These are phyloP conservation scores for Pelobates cultripes DNA, from an alignment of 2,797 vertebrate species.

Conservation along the genomic window DNA sequence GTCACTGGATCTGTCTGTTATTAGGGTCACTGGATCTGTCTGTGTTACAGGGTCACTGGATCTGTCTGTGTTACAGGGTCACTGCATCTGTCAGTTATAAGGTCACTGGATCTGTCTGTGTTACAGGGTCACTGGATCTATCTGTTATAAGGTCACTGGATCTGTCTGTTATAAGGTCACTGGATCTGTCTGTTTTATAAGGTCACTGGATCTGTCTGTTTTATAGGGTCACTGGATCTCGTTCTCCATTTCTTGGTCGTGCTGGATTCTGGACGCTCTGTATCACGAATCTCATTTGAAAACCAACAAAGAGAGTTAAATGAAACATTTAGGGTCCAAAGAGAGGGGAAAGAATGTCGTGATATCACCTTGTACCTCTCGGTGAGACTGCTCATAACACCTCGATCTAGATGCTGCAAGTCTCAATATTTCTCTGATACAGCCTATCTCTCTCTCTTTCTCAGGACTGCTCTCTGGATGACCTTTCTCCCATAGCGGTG, in stretches of 20 bases:
- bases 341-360: background rate
- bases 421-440: background rate
- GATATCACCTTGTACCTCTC: background rate
- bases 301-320: background rate
- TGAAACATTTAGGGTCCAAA: background rate
- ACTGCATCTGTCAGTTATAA: too few species aligned
- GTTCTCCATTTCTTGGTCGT: background rate
- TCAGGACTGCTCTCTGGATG: constrained; percentile 25
- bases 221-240: constrained; percentile 3
- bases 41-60: too few species aligned
- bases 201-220: background rate
- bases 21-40: too few species aligned
- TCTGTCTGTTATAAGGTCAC: too few species aligned
- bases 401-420: background rate
- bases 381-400: background rate
- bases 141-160: too few species aligned
- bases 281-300: constrained; percentile 19
- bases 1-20: too few species aligned
- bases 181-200: too few species aligned
- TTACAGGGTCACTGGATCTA: too few species aligned
- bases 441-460: background rate
- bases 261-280: constrained; percentile 9
- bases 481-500: constrained; percentile 25
- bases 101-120: too few species aligned
- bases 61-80: too few species aligned